A percentile compares a stretch with the other conserved stretches of the same genome.
phyloP scores from a whole-genome alignment of 2,113 vertebrate species.

The Chaenogobius annularis region DNA sequence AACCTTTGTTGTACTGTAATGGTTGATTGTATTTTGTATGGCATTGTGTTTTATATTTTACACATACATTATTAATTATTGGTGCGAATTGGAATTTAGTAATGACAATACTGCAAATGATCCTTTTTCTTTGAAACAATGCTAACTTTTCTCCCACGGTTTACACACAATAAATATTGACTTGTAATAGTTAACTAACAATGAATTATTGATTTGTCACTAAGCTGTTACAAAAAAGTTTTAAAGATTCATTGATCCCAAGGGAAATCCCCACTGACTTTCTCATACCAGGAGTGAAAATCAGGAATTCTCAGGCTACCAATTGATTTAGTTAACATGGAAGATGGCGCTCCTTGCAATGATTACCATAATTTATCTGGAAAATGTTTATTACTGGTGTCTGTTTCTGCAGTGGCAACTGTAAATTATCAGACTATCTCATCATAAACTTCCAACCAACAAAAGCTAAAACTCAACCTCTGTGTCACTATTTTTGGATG shows the following conservation, averaged over 20 bases:
- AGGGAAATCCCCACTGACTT: neutral
- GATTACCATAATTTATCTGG: neutral
- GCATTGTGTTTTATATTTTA: neutral
- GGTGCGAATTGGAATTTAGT: neutral
- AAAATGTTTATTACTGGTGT: neutral
- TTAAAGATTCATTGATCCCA: slow-evolving; percentile 4
- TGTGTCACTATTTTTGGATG: neutral
- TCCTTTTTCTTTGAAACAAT: neutral
- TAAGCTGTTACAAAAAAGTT: neutral
- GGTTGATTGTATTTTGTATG: neutral
- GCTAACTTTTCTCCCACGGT: neutral
- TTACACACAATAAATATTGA: neutral
- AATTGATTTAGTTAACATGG: neutral
- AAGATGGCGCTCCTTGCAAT: neutral
- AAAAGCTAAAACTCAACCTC: neutral
- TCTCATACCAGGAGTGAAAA: neutral
- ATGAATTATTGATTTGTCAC: neutral
- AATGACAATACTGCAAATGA: neutral
- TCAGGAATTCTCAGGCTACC: neutral
- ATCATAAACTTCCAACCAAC: neutral
- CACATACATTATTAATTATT: neutral
- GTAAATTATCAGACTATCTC: neutral
- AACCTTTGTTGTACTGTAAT: too few species aligned
- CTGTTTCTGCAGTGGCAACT: neutral
- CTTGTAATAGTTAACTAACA: neutral